A percentile compares a stretch with the other conserved stretches of the same genome.
Conservation (phyloP, 1,140 invertebrate genomes). For the Charaxes varanes region DNA sequence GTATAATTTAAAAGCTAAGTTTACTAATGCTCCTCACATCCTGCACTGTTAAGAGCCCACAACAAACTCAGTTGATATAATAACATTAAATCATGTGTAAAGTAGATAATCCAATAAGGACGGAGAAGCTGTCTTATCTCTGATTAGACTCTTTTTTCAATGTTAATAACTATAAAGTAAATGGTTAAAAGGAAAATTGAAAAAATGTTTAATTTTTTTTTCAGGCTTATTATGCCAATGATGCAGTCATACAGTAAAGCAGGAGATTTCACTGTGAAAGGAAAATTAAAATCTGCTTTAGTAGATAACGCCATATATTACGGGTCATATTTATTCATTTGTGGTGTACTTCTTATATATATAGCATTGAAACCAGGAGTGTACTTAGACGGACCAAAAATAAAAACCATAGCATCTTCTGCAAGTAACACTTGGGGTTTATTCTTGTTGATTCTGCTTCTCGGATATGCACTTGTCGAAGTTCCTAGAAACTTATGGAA, state of each 20-base stretch:
- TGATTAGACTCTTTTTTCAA: too few relatives aligned
- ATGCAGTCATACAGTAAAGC: slow-evolving; percentile 99
- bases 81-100: too few relatives aligned
- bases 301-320: slow-evolving; percentile 99
- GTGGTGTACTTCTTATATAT: slow-evolving; percentile 95
- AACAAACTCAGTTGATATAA: too few relatives aligned
- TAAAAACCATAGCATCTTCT: slow-evolving; percentile 98
- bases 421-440: slow-evolving; percentile 99
- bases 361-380: slow-evolving; percentile 92
- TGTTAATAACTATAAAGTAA: too few relatives aligned
- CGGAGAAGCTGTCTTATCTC: too few relatives aligned
- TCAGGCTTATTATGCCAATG: slow-evolving; percentile 94
- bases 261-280: slow-evolving; percentile 96
- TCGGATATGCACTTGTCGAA: slow-evolving; percentile 98
- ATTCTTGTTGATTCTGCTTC: slow-evolving; percentile 93
- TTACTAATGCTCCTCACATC: too few relatives aligned
- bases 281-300: slow-evolving; percentile 95
- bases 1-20: too few relatives aligned
- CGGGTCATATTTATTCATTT: slow-evolving; percentile 96
- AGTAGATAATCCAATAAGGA: too few relatives aligned
- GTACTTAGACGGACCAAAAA: slow-evolving; percentile 92
- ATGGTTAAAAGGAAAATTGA: too few relatives aligned
- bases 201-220: too few relatives aligned
- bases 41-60: too few relatives aligned
- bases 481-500: slow-evolving; percentile 94